Conservation (phyloP, 2,113 vertebrate genomes). For the Leucosticte australis region DNA sequence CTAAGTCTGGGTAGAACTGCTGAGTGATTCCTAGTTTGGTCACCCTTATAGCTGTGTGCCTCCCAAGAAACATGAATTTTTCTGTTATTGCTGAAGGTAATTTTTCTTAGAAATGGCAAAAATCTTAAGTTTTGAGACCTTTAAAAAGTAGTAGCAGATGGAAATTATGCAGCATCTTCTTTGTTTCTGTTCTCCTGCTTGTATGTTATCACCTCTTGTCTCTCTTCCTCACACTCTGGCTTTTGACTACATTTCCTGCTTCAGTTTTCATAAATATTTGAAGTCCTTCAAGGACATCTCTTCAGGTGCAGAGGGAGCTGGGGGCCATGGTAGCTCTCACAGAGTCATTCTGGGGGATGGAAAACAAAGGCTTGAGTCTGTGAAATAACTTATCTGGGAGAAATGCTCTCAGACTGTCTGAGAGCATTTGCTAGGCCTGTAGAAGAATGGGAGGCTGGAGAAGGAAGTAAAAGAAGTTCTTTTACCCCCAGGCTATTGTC, state of each 20-base stretch:
- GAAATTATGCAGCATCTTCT: not conserved
- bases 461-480: not conserved
- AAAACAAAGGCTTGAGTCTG: not conserved
- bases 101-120: not conserved
- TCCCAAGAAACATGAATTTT: not conserved
- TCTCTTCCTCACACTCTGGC: not conserved
- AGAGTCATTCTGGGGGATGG: not conserved
- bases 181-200: not conserved
- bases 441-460: not conserved
- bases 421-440: not conserved
- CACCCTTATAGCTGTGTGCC: not conserved
- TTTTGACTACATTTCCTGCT: not conserved
- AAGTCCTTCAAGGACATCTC: not conserved
- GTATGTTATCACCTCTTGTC: not conserved
- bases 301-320: constrained; percentile 15
- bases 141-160: not conserved
- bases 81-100: not conserved
- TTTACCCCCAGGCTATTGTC: not conserved
- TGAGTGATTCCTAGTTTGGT: not conserved
- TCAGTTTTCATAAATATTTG: not conserved
- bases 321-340: not conserved
- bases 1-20: not conserved
- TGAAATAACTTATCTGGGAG: not conserved
- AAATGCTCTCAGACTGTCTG: not conserved
- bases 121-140: not conserved